Evolutionary conservation across 2,888 invertebrate genomes (phyloP).

Genomic region (Anorthoa munda): DNA sequence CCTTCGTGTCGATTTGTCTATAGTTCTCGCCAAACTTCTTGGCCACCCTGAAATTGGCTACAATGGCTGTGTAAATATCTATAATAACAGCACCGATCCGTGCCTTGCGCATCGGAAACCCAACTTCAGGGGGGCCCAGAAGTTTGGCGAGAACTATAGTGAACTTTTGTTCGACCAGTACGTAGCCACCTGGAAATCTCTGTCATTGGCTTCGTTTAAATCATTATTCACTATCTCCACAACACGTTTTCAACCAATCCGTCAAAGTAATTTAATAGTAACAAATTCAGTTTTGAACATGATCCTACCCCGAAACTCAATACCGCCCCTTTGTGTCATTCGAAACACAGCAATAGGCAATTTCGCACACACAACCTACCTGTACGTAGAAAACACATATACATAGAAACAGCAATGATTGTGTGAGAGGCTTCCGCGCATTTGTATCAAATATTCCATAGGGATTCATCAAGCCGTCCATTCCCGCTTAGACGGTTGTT

Average conservation of each 20-base stretch:
- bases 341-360: slow-evolving; percentile 27
- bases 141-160: too few species aligned
- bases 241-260: background rate
- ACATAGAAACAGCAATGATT: slow-evolving; percentile 26
- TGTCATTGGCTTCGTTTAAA: too few species aligned
- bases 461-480: slow-evolving; percentile 55
- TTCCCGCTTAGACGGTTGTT: slow-evolving; percentile 67
- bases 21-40: too few species aligned
- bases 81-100: too few species aligned
- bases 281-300: slow-evolving; percentile 7
- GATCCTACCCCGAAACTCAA: slow-evolving; percentile 19
- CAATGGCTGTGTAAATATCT: too few species aligned
- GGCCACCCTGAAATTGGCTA: too few species aligned
- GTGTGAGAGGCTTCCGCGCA: slow-evolving; percentile 31
- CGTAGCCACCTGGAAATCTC: too few species aligned
- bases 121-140: too few species aligned
- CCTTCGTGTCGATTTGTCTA: too few species aligned
- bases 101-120: too few species aligned
- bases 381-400: slow-evolving; percentile 17
- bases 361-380: slow-evolving; percentile 18
- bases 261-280: background rate
- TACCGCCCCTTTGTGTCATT: slow-evolving; percentile 23
- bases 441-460: slow-evolving; percentile 59
- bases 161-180: too few species aligned
- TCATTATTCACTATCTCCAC: background rate